These are phyloP conservation scores for Microvelia longipes DNA, from an alignment of 1,140 invertebrate species.

Conservation along the genomic window DNA sequence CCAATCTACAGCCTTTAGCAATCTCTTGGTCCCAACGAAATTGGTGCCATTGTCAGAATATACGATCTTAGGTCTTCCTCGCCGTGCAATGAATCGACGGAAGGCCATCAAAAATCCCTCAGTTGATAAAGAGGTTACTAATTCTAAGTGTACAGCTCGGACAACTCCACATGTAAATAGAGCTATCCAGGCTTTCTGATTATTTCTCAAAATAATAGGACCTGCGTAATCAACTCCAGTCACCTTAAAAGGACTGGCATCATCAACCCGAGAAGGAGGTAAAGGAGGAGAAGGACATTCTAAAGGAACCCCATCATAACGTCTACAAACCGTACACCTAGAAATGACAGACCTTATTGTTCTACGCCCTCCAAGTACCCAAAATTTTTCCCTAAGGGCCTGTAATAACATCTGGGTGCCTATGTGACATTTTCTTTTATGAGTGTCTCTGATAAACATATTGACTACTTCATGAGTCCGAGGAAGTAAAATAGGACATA, in stretches of 20 bases:
- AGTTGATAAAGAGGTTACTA: constrained; percentile 26
- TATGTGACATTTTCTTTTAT: background rate
- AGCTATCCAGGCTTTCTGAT: constrained; percentile 9
- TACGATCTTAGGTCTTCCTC: constrained; percentile 26
- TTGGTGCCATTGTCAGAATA: constrained; percentile 30
- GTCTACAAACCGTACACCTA: background rate
- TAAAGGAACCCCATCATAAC: background rate
- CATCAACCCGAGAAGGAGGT: background rate
- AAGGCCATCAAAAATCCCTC: constrained; percentile 29
- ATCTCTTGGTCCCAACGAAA: constrained; percentile 23
- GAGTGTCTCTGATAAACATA: background rate
- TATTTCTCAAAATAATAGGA: constrained; percentile 11
- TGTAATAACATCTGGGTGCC: background rate
- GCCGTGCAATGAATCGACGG: constrained; percentile 27
- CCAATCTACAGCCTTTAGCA: constrained; percentile 7
- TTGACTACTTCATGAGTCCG: background rate
- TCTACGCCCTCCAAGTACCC: background rate
- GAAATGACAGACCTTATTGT: background rate
- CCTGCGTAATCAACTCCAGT: constrained; percentile 20
- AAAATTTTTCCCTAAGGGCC: background rate
- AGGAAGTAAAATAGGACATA: background rate
- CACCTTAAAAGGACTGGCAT: background rate
- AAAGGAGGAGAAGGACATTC: background rate
- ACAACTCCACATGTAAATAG: constrained; percentile 23
- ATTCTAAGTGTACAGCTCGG: constrained; percentile 23